A percentile compares a stretch with the other conserved stretches of the same genome.
These are phyloP conservation scores for Entomobrya proxima DNA, from an alignment of 2,888 invertebrate species.

Conservation along the genomic window DNA sequence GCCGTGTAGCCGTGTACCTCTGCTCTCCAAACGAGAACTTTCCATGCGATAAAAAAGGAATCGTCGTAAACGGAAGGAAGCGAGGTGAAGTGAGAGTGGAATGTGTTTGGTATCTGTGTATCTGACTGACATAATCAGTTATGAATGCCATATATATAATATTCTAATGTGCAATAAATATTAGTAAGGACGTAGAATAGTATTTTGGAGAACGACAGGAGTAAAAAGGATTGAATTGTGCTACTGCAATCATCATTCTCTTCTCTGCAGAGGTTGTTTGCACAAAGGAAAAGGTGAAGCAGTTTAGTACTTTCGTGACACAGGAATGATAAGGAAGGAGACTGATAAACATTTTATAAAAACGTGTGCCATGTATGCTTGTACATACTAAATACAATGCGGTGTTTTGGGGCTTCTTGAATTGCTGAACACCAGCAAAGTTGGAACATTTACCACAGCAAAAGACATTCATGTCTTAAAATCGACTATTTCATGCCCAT, in stretches of 20 bases:
- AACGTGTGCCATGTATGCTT: background rate
- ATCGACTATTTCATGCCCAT: background rate
- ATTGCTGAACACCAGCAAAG: background rate
- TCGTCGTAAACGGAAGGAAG: background rate
- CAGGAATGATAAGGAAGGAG: background rate
- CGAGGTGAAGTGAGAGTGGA: background rate
- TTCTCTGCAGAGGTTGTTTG: background rate
- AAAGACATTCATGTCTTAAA: background rate
- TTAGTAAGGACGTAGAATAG: background rate
- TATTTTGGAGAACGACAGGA: background rate
- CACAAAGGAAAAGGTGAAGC: background rate
- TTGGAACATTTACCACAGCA: background rate
- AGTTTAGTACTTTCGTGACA: background rate
- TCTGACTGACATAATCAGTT: background rate
- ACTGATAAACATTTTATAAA: background rate
- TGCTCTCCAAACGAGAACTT: background rate
- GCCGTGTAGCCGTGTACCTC: too few species aligned
- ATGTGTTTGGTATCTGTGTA: background rate
- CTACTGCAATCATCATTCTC: background rate
- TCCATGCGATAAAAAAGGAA: background rate
- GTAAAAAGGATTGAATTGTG: background rate
- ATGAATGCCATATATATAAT: background rate
- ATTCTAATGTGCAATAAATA: background rate
- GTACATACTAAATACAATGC: background rate
- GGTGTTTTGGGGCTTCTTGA: background rate